phyloP scores from a whole-genome alignment of 1,140 invertebrate species.

The Drosophila busckii region DNA sequence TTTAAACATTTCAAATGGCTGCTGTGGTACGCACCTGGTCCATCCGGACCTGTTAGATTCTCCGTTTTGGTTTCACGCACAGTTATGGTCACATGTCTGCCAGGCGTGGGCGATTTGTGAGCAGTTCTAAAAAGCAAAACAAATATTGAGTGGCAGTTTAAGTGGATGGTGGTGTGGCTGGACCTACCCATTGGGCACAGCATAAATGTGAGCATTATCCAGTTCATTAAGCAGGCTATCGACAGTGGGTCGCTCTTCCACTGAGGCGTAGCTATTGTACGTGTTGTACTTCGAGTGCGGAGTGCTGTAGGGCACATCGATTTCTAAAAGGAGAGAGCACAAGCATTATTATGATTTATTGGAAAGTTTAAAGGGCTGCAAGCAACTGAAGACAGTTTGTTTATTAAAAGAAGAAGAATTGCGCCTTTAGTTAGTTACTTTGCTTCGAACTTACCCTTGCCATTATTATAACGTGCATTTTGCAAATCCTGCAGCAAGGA shows the following conservation, averaged over 20 bases:
- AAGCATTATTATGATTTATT: background rate
- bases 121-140: slow-evolving; percentile 26
- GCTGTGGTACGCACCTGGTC: slow-evolving; percentile 64
- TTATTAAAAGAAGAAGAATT: background rate
- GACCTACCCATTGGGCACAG: slow-evolving; percentile 85
- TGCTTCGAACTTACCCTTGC: slow-evolving; percentile 51
- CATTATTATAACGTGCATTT: slow-evolving; percentile 86
- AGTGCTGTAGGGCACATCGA: slow-evolving; percentile 68
- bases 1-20: background rate
- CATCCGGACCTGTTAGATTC: slow-evolving; percentile 79
- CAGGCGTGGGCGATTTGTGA: slow-evolving; percentile 79
- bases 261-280: slow-evolving; percentile 65
- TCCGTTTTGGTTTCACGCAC: slow-evolving; percentile 84
- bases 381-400: too few species aligned
- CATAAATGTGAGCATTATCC: slow-evolving; percentile 81
- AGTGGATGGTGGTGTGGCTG: too few species aligned
- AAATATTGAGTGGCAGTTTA: background rate
- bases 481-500: slow-evolving; percentile 94
- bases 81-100: slow-evolving; percentile 85
- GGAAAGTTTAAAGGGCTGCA: too few species aligned
- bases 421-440: background rate
- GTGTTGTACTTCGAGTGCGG: slow-evolving; percentile 72
- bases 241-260: slow-evolving; percentile 85
- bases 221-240: slow-evolving; percentile 93
- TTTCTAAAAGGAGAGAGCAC: slow-evolving; percentile 19